Evolutionary conservation across 2,797 vertebrate species (phyloP).

Genomic region (Coreius guichenoti): DNA sequence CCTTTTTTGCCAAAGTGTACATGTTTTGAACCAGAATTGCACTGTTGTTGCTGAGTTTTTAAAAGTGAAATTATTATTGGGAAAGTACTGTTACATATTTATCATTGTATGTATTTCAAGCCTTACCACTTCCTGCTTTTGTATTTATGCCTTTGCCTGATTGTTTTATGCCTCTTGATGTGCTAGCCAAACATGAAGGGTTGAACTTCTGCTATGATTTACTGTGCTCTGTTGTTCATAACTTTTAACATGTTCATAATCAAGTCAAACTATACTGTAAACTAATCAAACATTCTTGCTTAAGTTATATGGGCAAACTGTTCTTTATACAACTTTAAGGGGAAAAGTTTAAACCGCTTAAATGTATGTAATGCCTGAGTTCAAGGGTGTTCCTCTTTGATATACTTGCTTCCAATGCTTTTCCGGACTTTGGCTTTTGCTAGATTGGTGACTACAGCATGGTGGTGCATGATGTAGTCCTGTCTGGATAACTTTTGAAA

Average conservation of each 20-base stretch:
- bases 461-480: slow-evolving; percentile 41
- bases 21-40: slow-evolving; percentile 45
- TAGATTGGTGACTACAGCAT: slow-evolving; percentile 27
- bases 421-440: neutral
- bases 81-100: slow-evolving; percentile 55
- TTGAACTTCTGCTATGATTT: slow-evolving; percentile 32
- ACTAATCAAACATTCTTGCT: slow-evolving; percentile 31
- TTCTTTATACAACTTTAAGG: slow-evolving; percentile 10
- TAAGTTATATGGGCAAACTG: neutral
- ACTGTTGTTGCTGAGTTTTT: slow-evolving; percentile 38
- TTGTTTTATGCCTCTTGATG: slow-evolving; percentile 27
- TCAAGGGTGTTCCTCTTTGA: slow-evolving; percentile 1
- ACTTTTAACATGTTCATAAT: slow-evolving; percentile 1
- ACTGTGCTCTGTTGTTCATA: slow-evolving; percentile 2
- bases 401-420: neutral
- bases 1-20: slow-evolving; percentile 60
- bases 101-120: slow-evolving; percentile 40
- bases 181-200: slow-evolving; percentile 8
- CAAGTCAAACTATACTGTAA: slow-evolving; percentile 23
- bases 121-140: slow-evolving; percentile 41
- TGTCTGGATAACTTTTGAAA: slow-evolving; percentile 24
- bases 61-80: slow-evolving; percentile 38
- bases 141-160: slow-evolving; percentile 24
- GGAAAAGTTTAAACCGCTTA: neutral
- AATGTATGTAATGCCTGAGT: slow-evolving; percentile 5